Percentiles rank a stretch among this genome's conserved stretches.
phyloP scores from a whole-genome alignment of 2,113 vertebrate genomes.

The Jaculus jaculus region DNA sequence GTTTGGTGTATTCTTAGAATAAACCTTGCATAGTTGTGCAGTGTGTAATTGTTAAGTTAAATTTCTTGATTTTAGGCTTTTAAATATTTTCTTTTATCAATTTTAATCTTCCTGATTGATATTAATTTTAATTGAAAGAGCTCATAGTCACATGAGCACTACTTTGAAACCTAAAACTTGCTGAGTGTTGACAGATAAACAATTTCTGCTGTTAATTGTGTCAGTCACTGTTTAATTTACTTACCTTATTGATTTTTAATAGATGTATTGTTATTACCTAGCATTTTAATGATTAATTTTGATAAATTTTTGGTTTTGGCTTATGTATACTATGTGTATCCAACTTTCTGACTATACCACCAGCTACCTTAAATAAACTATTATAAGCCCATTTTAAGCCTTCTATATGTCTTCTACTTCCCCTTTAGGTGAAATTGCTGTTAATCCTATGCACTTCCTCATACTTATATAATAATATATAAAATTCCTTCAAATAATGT shows the following conservation, averaged over 20 bases:
- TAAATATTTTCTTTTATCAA: background rate
- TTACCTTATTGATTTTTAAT: constrained; percentile 6
- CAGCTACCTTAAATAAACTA: constrained; percentile 33
- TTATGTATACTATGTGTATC: background rate
- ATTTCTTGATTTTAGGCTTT: constrained; percentile 16
- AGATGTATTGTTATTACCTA: background rate
- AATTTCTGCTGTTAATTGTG: background rate
- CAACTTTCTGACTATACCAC: background rate
- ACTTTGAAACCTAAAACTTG: too few relatives aligned
- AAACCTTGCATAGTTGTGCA: background rate
- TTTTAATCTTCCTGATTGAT: background rate
- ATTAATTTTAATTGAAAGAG: constrained; percentile 7
- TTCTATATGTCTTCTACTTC: background rate
- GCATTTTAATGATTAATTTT: constrained; percentile 2
- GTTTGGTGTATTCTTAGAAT: constrained; percentile 4
- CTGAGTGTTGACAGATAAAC: background rate
- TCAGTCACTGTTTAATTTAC: constrained; percentile 11
- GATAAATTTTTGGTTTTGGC: background rate
- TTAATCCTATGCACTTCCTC: background rate
- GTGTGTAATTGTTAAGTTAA: constrained; percentile 20
- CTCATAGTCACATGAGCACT: background rate
- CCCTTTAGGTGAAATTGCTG: background rate
- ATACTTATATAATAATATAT: background rate
- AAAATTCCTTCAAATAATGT: background rate
- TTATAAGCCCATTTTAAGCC: background rate